Evolutionary conservation across 2,888 invertebrate species (phyloP), one percentile per base, ranked within the genome.

Genomic region (Labia minor): DNA sequence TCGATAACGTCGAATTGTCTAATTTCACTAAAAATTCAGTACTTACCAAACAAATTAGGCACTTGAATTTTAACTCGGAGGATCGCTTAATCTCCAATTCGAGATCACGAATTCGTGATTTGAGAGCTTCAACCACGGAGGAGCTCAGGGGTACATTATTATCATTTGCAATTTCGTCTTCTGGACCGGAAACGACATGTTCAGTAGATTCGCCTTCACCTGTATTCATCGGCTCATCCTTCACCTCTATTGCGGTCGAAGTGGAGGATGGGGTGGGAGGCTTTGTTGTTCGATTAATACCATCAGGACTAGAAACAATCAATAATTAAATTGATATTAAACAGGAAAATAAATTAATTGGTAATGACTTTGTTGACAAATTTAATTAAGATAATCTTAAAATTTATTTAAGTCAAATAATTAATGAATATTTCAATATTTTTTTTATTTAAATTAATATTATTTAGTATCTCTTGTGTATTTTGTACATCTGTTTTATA

Each of bases 1-100:
- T n/a, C n/a, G n/a, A n/a, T n/a, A n/a, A n/a, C n/a, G n/a, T n/a
- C n/a, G n/a, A n/a, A n/a, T n/a, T n/a, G n/a, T n/a, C n/a, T n/a
- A n/a, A n/a, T n/a, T n/a, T n/a, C n/a, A n/a, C n/a, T n/a, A n/a
- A n/a, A n/a, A n/a, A n/a, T n/a, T n/a, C n/a, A n/a, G n/a, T 72
- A 76, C 80, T 80, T 80, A 87, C 87, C 81, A 94, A 86, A 75
- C 95, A 95, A 71, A 95, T 95, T 65, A 94, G 82, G 80, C 95
- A 95, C 77, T 92, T 92, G 70, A 86, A 85, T 77, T 88, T 86
- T 67, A 82, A 81, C 74, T 78, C 81, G 70, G 77, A 77, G 72
- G 81, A 80, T 68, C 82, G 80, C 67, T 81, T 78, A 67, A 77
- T 77, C 70, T 80, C 79, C 68, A 78, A 82, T 75, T 92, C 92